Base-by-base conservation (phyloP, 1,140 invertebrate species). In the Megathymus violae region DNA sequence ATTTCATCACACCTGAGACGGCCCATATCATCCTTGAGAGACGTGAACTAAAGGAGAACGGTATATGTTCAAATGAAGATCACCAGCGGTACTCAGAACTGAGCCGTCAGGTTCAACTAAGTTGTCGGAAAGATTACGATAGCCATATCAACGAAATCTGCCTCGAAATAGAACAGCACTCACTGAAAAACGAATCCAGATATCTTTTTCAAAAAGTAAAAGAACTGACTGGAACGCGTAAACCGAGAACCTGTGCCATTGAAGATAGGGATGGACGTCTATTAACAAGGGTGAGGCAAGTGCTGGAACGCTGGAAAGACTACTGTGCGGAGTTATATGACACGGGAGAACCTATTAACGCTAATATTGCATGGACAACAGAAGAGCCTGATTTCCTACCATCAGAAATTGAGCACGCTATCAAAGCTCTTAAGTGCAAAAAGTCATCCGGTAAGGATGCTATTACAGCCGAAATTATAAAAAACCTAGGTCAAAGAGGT, bases 181-280 rank as follows among this genome's bases (percentile, higher is more conserved):
- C n/a, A n/a, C 34, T 50, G 16, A 47, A 50, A 48, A 47, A 58
- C 22, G 25, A 64, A 34, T 34, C 16, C 36, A 59, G 13, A 51
- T 22, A 52, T 40, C 31, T 66, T 38, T 66, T 60, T 31, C 15
- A 66, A 41, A 66, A 60, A 54, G 64, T 66, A 11, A 66, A 61
- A 66, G 48, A 62, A 34, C 15, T 62, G 16, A 27, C 48, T 13
- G 44, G 64, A 27, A 48, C 58, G 11, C 46, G 41, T 19, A 58
- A 48, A 17, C 14, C 25, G 3, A 61, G 15, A 50, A 34, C 51
- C 14, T 61, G 38, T 50, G 34, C 34, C 19, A 62, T 67, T 11
- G 34, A 56, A 48, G 34, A 61, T 17, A 44, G 56, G 58, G 34
- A 50, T 9, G 64, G 64, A 7, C 1, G 19, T 5, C 43, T 56